These are phyloP conservation scores for Crenichthys baileyi DNA, from an alignment of 2,797 vertebrate genomes.

Conservation along the genomic window DNA sequence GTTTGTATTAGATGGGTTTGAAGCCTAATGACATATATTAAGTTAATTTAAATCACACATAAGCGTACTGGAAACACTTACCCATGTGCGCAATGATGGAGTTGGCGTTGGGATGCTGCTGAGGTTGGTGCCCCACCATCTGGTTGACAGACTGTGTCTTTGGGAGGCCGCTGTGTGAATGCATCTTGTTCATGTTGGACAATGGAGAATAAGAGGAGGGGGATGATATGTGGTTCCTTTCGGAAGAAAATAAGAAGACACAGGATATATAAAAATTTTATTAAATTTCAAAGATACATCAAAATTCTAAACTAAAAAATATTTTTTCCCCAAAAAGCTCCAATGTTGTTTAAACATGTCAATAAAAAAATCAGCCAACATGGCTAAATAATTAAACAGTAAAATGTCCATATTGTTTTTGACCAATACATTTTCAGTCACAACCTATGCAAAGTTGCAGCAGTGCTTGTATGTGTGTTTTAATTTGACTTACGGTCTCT, in stretches of 20 bases:
- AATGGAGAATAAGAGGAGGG: slow-evolving; percentile 87
- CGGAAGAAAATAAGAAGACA: slow-evolving; percentile 9
- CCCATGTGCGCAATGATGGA: slow-evolving; percentile 88
- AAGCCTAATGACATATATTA: neutral
- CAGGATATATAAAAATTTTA: slow-evolving; percentile 18
- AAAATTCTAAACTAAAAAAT: neutral
- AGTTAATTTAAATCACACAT: slow-evolving; percentile 18
- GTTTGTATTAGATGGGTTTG: neutral
- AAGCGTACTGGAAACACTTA: slow-evolving; percentile 64
- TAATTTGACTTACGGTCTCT: slow-evolving; percentile 89
- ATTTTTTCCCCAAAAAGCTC: neutral
- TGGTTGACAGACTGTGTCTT: slow-evolving; percentile 92
- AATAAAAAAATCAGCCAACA: neutral
- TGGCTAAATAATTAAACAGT: neutral
- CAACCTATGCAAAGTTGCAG: slow-evolving; percentile 2
- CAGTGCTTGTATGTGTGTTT: slow-evolving; percentile 10
- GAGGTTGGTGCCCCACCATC: slow-evolving; percentile 89
- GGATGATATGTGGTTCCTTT: slow-evolving; percentile 86
- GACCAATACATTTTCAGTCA: neutral
- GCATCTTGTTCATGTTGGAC: slow-evolving; percentile 91
- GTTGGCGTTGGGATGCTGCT: slow-evolving; percentile 79
- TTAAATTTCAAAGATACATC: no score
- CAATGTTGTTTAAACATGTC: neutral
- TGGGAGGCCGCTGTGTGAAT: slow-evolving; percentile 81
- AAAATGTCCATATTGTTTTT: neutral